Evolutionary conservation across 2,888 invertebrate genomes (phyloP).

Genomic region (Pseudoips prasinana): DNA sequence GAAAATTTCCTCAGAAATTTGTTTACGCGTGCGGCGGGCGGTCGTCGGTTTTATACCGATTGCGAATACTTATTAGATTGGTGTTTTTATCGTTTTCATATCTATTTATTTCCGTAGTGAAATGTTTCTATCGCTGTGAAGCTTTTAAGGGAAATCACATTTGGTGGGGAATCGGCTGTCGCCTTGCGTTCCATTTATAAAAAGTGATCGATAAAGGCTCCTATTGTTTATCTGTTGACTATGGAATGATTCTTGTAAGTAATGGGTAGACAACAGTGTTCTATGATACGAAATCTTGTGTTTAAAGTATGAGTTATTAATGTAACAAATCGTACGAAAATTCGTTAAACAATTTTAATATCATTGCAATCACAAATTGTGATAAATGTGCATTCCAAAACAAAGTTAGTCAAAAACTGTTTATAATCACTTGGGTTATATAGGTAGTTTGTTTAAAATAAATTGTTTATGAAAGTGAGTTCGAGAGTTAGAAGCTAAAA

Average conservation of each 20-base stretch:
- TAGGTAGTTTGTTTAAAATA: too few relatives aligned
- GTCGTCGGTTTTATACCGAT: constrained; percentile 52
- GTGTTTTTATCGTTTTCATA: constrained; percentile 46
- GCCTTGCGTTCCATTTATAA: constrained; percentile 17
- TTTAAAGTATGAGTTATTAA: too few relatives aligned
- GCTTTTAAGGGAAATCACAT: constrained; percentile 18
- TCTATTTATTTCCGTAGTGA: constrained; percentile 42
- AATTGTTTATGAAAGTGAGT: too few relatives aligned
- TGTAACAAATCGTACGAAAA: too few relatives aligned
- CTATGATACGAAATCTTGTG: neutral
- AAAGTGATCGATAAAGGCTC: constrained; percentile 48
- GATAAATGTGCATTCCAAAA: too few relatives aligned
- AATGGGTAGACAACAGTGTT: constrained; percentile 3
- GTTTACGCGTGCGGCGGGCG: constrained; percentile 65
- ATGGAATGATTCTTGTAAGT: constrained; percentile 11
- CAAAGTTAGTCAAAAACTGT: too few relatives aligned
- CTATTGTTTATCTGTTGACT: constrained; percentile 38
- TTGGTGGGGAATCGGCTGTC: constrained; percentile 14
- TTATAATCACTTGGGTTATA: too few relatives aligned
- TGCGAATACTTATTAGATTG: constrained; percentile 70
- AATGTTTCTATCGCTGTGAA: constrained; percentile 24
- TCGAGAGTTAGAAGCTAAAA: too few relatives aligned
- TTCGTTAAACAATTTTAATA: too few relatives aligned
- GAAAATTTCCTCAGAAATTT: constrained; percentile 75
- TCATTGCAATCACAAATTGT: too few relatives aligned